Conservation (phyloP, 2,888 invertebrate genomes). For the Tinea pellionella region DNA sequence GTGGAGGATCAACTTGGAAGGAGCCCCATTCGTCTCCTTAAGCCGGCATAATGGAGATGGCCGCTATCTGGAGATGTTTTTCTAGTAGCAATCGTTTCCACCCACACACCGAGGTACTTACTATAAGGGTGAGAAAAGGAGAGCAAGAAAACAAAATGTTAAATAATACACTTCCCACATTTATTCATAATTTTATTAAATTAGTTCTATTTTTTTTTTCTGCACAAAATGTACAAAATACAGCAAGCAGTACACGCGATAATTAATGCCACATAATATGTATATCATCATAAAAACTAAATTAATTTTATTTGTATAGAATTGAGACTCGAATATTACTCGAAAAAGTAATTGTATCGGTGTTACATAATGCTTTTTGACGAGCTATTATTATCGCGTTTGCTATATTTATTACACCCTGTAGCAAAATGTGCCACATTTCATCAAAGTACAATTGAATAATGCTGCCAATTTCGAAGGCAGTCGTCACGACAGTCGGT, state of each 20-base stretch:
- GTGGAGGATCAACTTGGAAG: no score
- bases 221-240: constrained; percentile 25
- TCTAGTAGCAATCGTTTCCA: no score
- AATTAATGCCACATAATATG: not conserved
- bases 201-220: constrained; percentile 68
- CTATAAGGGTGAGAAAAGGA: not conserved
- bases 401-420: not conserved
- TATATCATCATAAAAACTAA: not conserved
- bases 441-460: constrained; percentile 47
- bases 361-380: not conserved
- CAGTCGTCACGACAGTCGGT: constrained; percentile 20
- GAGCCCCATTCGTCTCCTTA: no score
- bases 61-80: no score
- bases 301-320: not conserved
- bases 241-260: not conserved
- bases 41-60: no score
- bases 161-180: constrained; percentile 19
- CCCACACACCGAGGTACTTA: no score
- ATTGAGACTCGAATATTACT: constrained; percentile 7
- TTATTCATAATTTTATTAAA: constrained; percentile 69
- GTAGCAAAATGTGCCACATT: constrained; percentile 61
- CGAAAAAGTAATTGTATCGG: not conserved
- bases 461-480: constrained; percentile 19
- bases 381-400: not conserved
- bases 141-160: constrained; percentile 7